These are phyloP conservation scores for Pteronotus mesoamericanus DNA, from an alignment of 2,797 vertebrate genomes.

Conservation along the genomic window DNA sequence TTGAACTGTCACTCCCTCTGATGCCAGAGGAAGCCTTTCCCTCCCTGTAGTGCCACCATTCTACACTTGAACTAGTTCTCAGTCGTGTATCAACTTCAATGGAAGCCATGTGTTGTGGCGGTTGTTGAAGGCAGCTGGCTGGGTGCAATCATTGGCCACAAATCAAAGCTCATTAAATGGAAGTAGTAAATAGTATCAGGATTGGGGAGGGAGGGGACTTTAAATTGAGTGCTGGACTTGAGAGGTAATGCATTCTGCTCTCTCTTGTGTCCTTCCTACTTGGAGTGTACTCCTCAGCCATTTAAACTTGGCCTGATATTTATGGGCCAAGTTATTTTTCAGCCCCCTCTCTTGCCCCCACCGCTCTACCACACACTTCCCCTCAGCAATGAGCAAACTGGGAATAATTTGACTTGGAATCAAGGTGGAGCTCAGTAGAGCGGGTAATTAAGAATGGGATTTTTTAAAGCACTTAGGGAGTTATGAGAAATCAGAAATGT, in stretches of 20 bases:
- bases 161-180: constrained; percentile 8
- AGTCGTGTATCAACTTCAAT: not conserved
- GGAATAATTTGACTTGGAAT: constrained; percentile 81
- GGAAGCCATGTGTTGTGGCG: not conserved
- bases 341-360: not conserved
- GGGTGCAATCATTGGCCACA: not conserved
- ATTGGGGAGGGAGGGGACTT: not conserved
- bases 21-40: not conserved
- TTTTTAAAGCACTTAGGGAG: constrained; percentile 78
- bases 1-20: not conserved
- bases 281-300: constrained; percentile 72
- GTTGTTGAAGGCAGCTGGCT: not conserved
- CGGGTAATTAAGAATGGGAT: constrained; percentile 80
- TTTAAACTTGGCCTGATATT: constrained; percentile 71
- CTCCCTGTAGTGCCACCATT: not conserved
- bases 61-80: not conserved
- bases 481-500: constrained; percentile 77
- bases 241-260: not conserved
- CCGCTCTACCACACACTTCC: constrained; percentile 56
- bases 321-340: constrained; percentile 37
- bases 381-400: constrained; percentile 70
- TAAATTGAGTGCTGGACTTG: constrained; percentile 24
- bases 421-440: constrained; percentile 79
- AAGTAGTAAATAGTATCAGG: not conserved
- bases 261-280: constrained; percentile 47